Evolutionary conservation across 2,888 invertebrate species (phyloP), one percentile per base, ranked within the genome.

Genomic region (Agrilus cyanescens): DNA sequence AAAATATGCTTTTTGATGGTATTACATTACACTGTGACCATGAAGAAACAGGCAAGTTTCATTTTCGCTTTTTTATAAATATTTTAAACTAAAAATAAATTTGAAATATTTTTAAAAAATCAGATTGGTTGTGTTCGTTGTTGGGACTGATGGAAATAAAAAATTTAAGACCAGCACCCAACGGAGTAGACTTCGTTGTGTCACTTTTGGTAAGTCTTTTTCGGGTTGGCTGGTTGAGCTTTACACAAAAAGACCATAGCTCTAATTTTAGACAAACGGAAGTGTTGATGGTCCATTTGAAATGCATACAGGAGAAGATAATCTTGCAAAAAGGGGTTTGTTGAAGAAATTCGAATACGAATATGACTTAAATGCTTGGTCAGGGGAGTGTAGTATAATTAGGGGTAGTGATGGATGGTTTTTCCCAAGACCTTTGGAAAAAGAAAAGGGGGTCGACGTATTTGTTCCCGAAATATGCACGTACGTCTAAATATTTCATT

Each of bases 401-500:
- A 70, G 68, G 44, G 78, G 78, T 0, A 70, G 73, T 0, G 78
- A 79, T 53, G 60, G 71, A 0, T 60, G 75, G 0, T 67, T 75
- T 30, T 76, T 72, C 61, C 30, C 43, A 7, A 64, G 74, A 0
- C 75, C 75, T 0, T 65, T 74, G 15, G 58, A 67, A 6, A 62
- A 65, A 10, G 48, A 12, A 4, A 55, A 66, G 4, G 60, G 53
- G 38, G 48, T 77, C 12, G 68, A 72, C 42, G 67, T 66, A 0
- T 78, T 73, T 45, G 68, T 73, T 37, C 65, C 73, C 1, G 76
- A 78, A 46, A 60, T 76, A 30, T 79, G 78, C 69, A 70, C 77
- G 74, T 75, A 52, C 50, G 53, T 46, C 16, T 35, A 37, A 37
- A 20, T 16, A 10, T 20, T 20, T 12, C 12, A 12, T 7, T 12